A percentile compares a stretch with the other conserved stretches of the same genome.
Conservation (phyloP, 64 coral and sea anemone genomes). For the Orbicella faveolata region DNA sequence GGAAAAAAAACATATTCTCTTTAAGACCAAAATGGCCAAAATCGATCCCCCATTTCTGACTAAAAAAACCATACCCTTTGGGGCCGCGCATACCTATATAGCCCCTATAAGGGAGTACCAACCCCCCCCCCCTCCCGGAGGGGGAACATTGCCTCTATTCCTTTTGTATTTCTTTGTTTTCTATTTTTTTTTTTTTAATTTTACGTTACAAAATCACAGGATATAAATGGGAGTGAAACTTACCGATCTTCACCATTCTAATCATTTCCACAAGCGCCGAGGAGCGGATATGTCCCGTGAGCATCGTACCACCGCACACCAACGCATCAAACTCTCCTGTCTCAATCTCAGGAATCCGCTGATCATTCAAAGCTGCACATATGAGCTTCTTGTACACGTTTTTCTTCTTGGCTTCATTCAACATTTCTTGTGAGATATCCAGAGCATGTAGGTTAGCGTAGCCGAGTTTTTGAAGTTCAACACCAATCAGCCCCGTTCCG, state of each 20-base stretch:
- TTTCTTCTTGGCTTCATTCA: constrained; percentile 13
- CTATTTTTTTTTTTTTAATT: too few species aligned
- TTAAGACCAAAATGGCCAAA: too few species aligned
- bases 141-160: too few species aligned
- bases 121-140: too few species aligned
- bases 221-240: background rate
- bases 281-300: background rate
- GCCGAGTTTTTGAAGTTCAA: constrained; percentile 28
- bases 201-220: too few species aligned
- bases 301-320: constrained; percentile 6
- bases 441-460: constrained; percentile 19
- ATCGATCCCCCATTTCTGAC: too few species aligned
- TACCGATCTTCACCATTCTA: background rate
- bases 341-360: constrained; percentile 7
- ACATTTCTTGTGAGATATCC: constrained; percentile 46
- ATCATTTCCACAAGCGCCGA: background rate
- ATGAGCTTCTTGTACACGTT: constrained; percentile 41
- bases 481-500: constrained; percentile 35
- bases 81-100: too few species aligned
- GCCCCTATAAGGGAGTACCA: too few species aligned
- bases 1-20: too few species aligned
- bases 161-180: too few species aligned
- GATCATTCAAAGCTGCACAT: constrained; percentile 12
- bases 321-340: constrained; percentile 24
- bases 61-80: too few species aligned